phyloP scores from a whole-genome alignment of 2,113 vertebrate species.

The Sigmodon hispidus region DNA sequence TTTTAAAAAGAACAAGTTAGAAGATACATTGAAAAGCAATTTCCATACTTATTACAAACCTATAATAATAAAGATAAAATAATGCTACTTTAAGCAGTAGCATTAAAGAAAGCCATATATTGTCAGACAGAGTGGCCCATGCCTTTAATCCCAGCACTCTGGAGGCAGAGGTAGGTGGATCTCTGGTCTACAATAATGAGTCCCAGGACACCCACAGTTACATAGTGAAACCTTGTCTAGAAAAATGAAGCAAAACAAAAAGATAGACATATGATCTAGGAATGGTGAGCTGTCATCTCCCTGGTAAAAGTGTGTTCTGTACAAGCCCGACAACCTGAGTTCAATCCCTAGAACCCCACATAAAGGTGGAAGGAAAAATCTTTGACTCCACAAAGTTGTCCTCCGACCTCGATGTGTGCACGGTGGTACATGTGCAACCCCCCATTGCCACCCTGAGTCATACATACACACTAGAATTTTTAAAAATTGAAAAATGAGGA shows the following conservation, averaged over 20 bases:
- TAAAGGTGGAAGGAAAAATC: background rate
- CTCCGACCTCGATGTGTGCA: background rate
- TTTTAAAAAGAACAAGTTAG: background rate
- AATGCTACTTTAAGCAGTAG: background rate
- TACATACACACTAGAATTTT: background rate
- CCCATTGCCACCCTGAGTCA: background rate
- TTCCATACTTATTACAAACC: background rate
- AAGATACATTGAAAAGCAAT: background rate
- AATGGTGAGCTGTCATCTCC: background rate
- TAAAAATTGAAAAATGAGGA: background rate
- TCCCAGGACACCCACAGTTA: background rate
- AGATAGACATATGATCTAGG: background rate
- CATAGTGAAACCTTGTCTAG: background rate
- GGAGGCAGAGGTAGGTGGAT: background rate
- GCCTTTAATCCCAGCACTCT: background rate
- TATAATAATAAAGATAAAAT: background rate
- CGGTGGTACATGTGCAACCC: background rate
- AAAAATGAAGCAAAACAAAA: background rate
- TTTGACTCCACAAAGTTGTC: background rate
- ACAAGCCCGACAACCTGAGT: background rate
- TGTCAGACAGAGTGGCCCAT: accelerated
- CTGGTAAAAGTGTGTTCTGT: background rate
- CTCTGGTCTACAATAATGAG: background rate
- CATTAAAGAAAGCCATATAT: background rate
- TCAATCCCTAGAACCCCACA: background rate